Evolutionary conservation across 2,113 vertebrate genomes (phyloP).

Genomic region (Crotalus helleri): DNA sequence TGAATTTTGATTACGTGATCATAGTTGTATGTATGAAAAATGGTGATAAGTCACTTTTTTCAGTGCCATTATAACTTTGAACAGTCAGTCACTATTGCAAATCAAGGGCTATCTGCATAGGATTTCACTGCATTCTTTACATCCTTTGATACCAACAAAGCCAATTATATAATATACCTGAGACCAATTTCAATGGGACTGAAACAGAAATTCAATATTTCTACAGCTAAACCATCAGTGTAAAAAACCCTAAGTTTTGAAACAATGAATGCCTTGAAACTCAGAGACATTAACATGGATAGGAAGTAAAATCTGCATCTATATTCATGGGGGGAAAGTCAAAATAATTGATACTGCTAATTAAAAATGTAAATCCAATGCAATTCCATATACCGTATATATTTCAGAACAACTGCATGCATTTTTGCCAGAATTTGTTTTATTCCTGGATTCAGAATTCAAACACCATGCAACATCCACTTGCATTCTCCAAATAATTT

Average conservation of each 20-base stretch:
- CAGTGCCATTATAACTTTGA: neutral
- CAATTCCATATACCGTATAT: conserved; percentile 11
- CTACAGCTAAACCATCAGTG: neutral
- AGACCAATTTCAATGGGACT: neutral
- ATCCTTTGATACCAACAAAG: neutral
- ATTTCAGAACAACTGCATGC: conserved; percentile 44
- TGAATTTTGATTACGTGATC: neutral
- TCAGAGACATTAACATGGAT: neutral
- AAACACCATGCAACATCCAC: conserved; percentile 60
- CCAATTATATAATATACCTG: neutral
- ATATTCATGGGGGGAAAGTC: neutral
- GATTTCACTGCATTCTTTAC: neutral
- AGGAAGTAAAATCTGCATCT: neutral
- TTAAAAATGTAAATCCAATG: conserved; percentile 49
- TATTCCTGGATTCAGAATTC: conserved; percentile 37
- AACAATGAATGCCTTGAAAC: neutral
- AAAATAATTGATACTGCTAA: conserved; percentile 41
- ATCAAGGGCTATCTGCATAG: neutral
- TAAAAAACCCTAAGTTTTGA: neutral
- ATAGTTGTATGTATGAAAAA: neutral
- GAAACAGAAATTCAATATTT: neutral
- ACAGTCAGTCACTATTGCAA: neutral
- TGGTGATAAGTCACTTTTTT: neutral
- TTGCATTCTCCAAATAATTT: conserved; percentile 69
- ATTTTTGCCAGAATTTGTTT: conserved; percentile 36